A percentile compares a stretch with the other conserved stretches of the same genome.
Conservation (phyloP, 2,888 invertebrate genomes). For the Dasypogon diadema region DNA sequence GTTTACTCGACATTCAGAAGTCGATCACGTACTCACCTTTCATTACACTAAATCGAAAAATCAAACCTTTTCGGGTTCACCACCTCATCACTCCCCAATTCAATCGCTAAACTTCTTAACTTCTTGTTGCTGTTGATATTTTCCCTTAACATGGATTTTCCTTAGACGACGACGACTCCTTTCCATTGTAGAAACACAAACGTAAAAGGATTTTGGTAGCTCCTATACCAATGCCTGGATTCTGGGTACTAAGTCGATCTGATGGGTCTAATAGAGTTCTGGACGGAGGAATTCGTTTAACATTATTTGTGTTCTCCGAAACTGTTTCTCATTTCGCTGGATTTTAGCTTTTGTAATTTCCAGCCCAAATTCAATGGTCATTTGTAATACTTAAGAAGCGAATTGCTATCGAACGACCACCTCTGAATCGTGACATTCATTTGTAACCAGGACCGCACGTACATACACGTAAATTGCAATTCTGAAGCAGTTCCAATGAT, state of each 20-base stretch:
- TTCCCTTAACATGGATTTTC: constrained; percentile 42
- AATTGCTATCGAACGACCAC: constrained; percentile 30
- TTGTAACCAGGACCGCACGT: constrained; percentile 53
- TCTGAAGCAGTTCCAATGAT: constrained; percentile 55
- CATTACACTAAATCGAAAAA: constrained; percentile 55
- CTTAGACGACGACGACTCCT: constrained; percentile 38
- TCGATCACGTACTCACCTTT: constrained; percentile 54
- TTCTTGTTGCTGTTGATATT: constrained; percentile 41
- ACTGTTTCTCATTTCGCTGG: constrained; percentile 44
- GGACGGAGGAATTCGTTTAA: constrained; percentile 49
- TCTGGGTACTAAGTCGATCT: constrained; percentile 34
- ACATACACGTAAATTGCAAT: constrained; percentile 55
- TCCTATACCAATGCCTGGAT: neutral
- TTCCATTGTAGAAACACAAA: constrained; percentile 19
- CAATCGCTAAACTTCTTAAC: constrained; percentile 47
- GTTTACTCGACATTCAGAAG: constrained; percentile 52
- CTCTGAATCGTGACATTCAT: constrained; percentile 42
- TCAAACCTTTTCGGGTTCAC: constrained; percentile 50
- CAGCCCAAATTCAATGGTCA: constrained; percentile 52
- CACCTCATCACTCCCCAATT: constrained; percentile 46
- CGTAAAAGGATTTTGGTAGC: constrained; percentile 38
- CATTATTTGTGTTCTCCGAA: constrained; percentile 50
- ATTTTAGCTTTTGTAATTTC: constrained; percentile 50
- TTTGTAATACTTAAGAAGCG: constrained; percentile 55
- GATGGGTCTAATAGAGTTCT: constrained; percentile 34